phyloP scores from a whole-genome alignment of 2,113 vertebrate species.

The Heterocephalus glaber region DNA sequence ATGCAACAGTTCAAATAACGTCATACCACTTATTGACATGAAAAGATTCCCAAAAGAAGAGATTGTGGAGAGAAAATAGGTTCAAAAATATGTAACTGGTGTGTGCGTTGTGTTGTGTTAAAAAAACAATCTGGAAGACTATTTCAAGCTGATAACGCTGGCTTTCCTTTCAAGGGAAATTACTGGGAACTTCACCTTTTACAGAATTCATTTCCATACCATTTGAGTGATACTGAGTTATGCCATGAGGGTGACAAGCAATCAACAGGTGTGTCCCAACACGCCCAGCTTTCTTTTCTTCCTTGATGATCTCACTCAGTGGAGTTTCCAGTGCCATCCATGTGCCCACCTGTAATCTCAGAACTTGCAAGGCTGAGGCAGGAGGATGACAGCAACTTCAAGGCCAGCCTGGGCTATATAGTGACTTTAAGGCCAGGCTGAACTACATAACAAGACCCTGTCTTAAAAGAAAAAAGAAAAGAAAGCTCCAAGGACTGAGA shows the following conservation, averaged over 20 bases:
- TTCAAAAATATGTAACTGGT: neutral
- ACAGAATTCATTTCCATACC: neutral
- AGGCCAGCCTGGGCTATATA: neutral
- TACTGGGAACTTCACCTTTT: neutral
- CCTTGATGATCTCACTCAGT: no score
- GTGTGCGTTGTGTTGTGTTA: neutral
- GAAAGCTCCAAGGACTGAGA: neutral
- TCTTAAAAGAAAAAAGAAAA: neutral
- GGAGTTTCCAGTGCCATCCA: no score
- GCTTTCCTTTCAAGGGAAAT: neutral
- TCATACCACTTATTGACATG: neutral
- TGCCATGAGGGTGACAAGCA: neutral
- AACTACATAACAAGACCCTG: neutral
- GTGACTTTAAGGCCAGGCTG: neutral
- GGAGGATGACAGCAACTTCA: neutral
- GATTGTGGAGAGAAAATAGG: neutral
- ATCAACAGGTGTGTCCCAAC: no score
- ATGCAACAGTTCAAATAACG: neutral
- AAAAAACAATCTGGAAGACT: neutral
- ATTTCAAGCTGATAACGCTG: neutral
- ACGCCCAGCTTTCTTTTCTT: no score
- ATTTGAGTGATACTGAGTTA: neutral
- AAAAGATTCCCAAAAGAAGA: slow-evolving; percentile 1
- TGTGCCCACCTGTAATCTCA: neutral
- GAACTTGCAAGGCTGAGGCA: neutral